Base-by-base conservation (phyloP, 2,888 invertebrate species). In the Lymantria dispar region DNA sequence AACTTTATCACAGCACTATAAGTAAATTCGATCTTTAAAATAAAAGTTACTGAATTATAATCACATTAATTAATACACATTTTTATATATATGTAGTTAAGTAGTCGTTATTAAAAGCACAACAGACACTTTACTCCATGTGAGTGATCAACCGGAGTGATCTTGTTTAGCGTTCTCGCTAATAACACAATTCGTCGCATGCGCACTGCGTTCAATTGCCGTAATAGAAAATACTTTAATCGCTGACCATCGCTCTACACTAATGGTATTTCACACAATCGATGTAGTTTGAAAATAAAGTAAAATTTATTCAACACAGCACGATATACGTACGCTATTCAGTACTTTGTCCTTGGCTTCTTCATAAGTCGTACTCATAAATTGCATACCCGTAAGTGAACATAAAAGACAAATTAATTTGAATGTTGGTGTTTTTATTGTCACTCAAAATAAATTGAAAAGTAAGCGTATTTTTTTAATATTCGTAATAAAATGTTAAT, bases 141-240 rank as follows among this genome's bases (percentile, higher is more conserved):
- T 54, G 66, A 55, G 56, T 66, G 61, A 71, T 61, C 57, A 66
- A 69, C 62, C 67, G 78, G 82, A 83, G 78, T 76, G 80, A 72
- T 81, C 80, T 68, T 76, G 74, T 71, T 76, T 72, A 76, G 56
- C 70, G 80, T 80, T 65, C 72, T 14, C 71, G 75, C 75, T 80
- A 81, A 77, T 83, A 87, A 86, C 87, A 85, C 76, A 79, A 79
- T 72, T 74, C 72, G 78, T 78, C 85, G 83, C 89, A 85, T 86
- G 89, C 89, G 89, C 88, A 79, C 76, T 80, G 57, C 74, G 79
- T 70, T 74, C 86, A 82, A 85, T 88, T 82, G 84, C 76, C 77
- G 74, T 87, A 85, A 86, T 83, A 83, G 81, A 84, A 83, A 83
- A 84, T 74, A 80, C 70, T 85, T 85, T 82, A 87, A 88, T 87